Conservation (phyloP, 2,888 invertebrate species). For the Arctia plantaginis region DNA sequence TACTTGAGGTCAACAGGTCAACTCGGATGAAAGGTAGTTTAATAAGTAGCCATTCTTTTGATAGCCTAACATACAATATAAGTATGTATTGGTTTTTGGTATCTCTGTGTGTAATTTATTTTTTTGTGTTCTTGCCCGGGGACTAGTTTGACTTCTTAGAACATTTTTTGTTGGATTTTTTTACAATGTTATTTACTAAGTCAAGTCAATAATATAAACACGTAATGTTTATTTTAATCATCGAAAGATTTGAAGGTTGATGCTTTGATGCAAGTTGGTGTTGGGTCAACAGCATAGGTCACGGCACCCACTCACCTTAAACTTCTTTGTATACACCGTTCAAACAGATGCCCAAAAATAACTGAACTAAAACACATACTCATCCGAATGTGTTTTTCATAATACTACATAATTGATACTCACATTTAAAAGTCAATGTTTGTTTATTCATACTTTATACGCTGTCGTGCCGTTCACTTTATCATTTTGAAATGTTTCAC, state of each 20-base stretch:
- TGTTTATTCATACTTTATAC: not conserved
- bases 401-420: not conserved
- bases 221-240: not conserved
- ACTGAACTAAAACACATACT: not conserved
- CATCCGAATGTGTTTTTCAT: not conserved
- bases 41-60: constrained; percentile 32
- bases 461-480: not conserved
- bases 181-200: not conserved
- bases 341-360: constrained; percentile 1
- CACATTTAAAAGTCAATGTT: not conserved
- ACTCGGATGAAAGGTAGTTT: constrained; percentile 49
- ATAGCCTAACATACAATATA: not conserved
- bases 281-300: not conserved
- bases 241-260: not conserved
- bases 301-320: not conserved
- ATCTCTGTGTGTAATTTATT: not conserved
- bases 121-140: not conserved
- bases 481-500: not conserved
- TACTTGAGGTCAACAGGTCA: constrained; percentile 63
- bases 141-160: no score
- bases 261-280: not conserved
- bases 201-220: not conserved
- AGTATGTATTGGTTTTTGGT: not conserved
- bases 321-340: not conserved
- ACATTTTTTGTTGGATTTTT: no score